These are phyloP conservation scores for Apocrypta bakeri DNA, from an alignment of 1,140 invertebrate species.

Conservation along the genomic window DNA sequence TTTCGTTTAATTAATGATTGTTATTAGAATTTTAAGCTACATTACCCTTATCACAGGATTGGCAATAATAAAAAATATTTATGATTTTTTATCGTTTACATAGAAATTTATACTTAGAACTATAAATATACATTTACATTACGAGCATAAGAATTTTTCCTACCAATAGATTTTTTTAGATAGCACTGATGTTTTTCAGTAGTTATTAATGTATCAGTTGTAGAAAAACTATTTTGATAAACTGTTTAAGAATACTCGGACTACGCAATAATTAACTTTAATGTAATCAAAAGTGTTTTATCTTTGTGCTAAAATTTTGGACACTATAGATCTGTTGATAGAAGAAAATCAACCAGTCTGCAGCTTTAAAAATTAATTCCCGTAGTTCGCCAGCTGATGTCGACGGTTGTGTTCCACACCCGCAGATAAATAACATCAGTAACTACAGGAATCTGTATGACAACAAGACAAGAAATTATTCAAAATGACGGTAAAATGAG, in stretches of 20 bases:
- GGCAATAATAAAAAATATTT: neutral
- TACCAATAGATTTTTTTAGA: neutral
- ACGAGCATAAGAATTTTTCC: neutral
- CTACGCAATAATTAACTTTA: neutral
- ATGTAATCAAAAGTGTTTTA: neutral
- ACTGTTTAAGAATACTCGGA: neutral
- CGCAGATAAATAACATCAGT: neutral
- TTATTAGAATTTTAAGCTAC: neutral
- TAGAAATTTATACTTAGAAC: neutral
- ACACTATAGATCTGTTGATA: neutral
- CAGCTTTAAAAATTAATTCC: neutral
- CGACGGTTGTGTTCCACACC: neutral
- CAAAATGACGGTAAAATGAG: neutral
- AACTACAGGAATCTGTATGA: neutral
- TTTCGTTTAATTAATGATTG: neutral
- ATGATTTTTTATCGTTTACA: neutral
- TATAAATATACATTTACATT: conserved; percentile 30
- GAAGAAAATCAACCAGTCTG: neutral
- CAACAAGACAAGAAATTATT: neutral
- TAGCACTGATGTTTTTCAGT: neutral
- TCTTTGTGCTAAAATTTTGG: neutral
- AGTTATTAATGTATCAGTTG: neutral
- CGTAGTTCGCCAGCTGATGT: neutral
- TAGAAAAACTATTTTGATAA: neutral
- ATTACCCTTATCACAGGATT: conserved; percentile 1